Conservation (phyloP, 2,113 vertebrate genomes). For the Gila orcuttii region DNA sequence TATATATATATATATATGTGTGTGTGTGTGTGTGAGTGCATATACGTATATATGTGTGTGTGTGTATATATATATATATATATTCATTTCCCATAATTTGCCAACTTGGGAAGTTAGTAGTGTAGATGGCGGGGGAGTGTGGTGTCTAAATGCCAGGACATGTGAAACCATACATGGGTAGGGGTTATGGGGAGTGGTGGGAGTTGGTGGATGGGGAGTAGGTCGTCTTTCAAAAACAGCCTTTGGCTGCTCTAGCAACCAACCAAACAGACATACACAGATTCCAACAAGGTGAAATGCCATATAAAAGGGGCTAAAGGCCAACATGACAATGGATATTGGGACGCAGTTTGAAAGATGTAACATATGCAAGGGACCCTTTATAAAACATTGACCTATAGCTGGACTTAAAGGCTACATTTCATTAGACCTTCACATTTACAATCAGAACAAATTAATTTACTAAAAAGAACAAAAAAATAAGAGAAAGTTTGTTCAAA, state of each 20-base stretch:
- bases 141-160: constrained; percentile 53
- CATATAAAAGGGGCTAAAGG: neutral
- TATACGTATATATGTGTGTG: no score
- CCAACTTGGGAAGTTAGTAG: constrained; percentile 7
- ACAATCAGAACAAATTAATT: neutral
- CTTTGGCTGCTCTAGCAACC: constrained; percentile 51
- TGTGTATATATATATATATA: no score
- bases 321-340: neutral
- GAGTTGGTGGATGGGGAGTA: constrained; percentile 22
- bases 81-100: no score
- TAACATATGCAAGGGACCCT: neutral
- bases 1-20: no score
- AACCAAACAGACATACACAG: constrained; percentile 53
- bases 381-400: constrained; percentile 7
- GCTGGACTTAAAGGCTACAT: neutral
- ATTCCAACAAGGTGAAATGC: constrained; percentile 35
- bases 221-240: constrained; percentile 53
- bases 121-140: neutral
- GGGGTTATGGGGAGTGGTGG: constrained; percentile 41
- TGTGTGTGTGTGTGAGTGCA: no score
- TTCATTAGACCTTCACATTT: neutral
- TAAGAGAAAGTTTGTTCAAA: neutral
- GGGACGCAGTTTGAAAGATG: neutral
- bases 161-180: constrained; percentile 50
- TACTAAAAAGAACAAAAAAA: neutral